phyloP scores from a whole-genome alignment of 2,888 invertebrate genomes.

The Catocala fraxini region DNA sequence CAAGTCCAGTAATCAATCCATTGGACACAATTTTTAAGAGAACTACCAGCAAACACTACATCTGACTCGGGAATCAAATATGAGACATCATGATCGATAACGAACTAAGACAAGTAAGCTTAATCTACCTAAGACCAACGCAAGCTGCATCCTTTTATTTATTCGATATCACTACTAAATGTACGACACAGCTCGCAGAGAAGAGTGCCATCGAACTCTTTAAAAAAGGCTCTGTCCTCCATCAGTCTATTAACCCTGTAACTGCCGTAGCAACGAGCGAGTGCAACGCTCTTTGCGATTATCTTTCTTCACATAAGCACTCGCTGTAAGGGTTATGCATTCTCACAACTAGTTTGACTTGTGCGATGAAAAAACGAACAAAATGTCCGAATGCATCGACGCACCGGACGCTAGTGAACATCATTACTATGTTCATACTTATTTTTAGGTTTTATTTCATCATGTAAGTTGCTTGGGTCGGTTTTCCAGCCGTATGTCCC shows the following conservation, averaged over 20 bases:
- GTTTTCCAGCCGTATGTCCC: no score
- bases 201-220: background rate
- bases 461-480: background rate
- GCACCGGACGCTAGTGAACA: conserved; percentile 23
- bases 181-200: no score
- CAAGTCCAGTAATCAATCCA: no score
- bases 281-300: conserved; percentile 37
- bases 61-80: no score
- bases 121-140: no score
- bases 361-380: conserved; percentile 40
- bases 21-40: no score
- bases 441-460: conserved; percentile 21
- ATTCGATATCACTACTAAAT: no score
- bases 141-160: no score
- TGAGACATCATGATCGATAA: no score
- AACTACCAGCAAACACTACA: no score
- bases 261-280: conserved; percentile 11
- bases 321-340: conserved; percentile 48
- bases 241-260: conserved; percentile 11
- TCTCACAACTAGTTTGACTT: conserved; percentile 53
- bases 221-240: background rate
- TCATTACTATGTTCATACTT: conserved; percentile 28
- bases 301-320: conserved; percentile 38
- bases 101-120: no score
- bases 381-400: conserved; percentile 23